Conservation (phyloP, 2,797 vertebrate species). For the Pelobates cultripes region DNA sequence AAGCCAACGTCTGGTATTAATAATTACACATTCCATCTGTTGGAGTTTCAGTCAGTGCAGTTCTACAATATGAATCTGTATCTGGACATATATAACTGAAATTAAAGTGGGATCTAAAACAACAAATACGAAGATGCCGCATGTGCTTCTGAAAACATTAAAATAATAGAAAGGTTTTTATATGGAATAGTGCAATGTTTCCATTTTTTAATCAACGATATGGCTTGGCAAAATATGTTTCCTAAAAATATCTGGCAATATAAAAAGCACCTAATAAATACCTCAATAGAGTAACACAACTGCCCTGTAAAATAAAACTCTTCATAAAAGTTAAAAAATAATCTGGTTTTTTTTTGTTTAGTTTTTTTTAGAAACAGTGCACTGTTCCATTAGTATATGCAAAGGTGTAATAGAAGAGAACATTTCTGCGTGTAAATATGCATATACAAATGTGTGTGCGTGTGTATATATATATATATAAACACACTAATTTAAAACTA, state of each 20-base stretch:
- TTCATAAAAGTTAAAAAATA: conserved; percentile 31
- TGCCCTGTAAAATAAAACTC: not conserved
- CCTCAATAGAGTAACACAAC: conserved; percentile 5
- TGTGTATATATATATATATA: not conserved
- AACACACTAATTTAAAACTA: not conserved
- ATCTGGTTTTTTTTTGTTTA: not conserved
- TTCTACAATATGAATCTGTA: not conserved
- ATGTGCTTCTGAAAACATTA: not conserved
- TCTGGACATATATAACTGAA: not conserved
- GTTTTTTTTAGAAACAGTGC: conserved; percentile 32
- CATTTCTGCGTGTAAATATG: conserved; percentile 6
- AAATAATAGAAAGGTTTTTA: not conserved
- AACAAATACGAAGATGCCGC: not conserved
- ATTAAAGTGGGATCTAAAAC: not conserved
- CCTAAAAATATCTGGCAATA: conserved; percentile 42
- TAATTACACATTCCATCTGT: not conserved
- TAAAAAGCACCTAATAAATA: conserved; percentile 54
- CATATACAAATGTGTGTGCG: not conserved
- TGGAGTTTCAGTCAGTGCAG: not conserved
- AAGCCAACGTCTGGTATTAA: not conserved
- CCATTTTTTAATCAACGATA: conserved; percentile 13
- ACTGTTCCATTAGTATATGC: conserved; percentile 4
- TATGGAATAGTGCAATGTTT: conserved; percentile 38
- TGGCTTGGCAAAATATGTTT: conserved; percentile 47
- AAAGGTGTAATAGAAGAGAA: conserved; percentile 3